Evolutionary conservation across 2,113 vertebrate species (phyloP), one percentile per base, ranked within the genome.

Genomic region (Brachionichthys hirsutus): DNA sequence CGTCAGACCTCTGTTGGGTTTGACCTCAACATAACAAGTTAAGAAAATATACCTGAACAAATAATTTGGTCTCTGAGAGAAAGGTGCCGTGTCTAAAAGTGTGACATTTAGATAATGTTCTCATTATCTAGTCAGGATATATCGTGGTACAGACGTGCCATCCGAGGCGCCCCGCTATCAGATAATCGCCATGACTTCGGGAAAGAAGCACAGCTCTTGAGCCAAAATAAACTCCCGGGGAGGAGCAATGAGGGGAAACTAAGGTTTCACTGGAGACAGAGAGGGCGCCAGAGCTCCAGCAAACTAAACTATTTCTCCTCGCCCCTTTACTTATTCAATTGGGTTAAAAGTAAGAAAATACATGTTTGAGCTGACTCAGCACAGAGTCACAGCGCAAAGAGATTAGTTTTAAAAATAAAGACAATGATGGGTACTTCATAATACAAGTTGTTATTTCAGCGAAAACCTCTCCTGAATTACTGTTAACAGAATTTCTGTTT

Each of bases 151-250:
- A 45, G 41, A 56, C 12, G 59, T 67, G 10, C 38, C 8, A 8
- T 14, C 30, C 59, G 43, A 48, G 44, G 57, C 18, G 44, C 61
- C 60, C 67, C 54, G 62, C 54, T 48, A 51, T 24, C 52, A 46
- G 53, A n/a, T 50, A 16, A 45, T 18, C 54, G 50, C 56, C 43
- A 12, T 56, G 60, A 48, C 46, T 11, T 12, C 10, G 19, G 13
- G 22, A 45, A 55, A 55, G 61, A 71, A 75, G n/a, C n/a, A 64
- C 45, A 43, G 22, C 50, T 43, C 45, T 40, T 3, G 2, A 44
- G 73, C 77, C 74, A 77, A 70, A 75, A 61, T 50, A 73, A 78
- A 41, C 77, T 44, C 17, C 51, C 52, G n/a, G n/a, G n/a, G n/a
- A n/a, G n/a, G n/a, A 70, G 42, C 46, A 58, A 69, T 54, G 20